Evolutionary conservation across 2,888 invertebrate genomes (phyloP), one percentile per base, ranked within the genome.

Genomic region (Andrena praecox): DNA sequence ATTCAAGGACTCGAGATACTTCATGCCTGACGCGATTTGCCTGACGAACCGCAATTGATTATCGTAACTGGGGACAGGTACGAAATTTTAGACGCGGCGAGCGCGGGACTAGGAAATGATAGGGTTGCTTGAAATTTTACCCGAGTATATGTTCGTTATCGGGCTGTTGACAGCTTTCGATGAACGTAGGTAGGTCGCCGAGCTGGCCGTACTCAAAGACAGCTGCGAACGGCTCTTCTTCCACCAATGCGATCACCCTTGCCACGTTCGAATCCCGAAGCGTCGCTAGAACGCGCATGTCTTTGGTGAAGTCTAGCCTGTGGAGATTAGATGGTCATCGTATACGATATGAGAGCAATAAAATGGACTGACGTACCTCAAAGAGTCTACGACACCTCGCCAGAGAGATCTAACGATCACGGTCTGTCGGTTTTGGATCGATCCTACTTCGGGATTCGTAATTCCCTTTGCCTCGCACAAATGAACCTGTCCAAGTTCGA

Each of bases 21-120:
- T 98, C 98, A 98, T 98, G 87, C 98, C 98, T 71, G 98, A 97
- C 83, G 98, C 97, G 90, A 98, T 97, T 95, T 98, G 98, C 76
- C 97, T 97, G 90, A 97, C 97, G 94, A 98, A 96, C 95, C 97
- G 97, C 89, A 98, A 96, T 93, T 98, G 95, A 94, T 97, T 97
- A 90, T 97, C 97, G 94, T 97, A 97, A 93, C 97, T 98, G 16
- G 27, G 48, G 56, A 64, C 52, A 16, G 12, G 27, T 20, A 24
- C 4, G 10, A 31, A 2, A 50, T 10, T 42, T 42, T 42, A 42
- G 42, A 42, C 42, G 1, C 42, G 16, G 42, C 1, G 42, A 42
- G 42, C 42, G 42, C 16, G 27, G 33, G 8, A 2, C 48, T 1
- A 10, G 24, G 27, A 24, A 10, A 8, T 56, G 1, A 10, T 20